A percentile compares a stretch with the other conserved stretches of the same genome.
These are phyloP conservation scores for Pipistrellus nathusii DNA, from an alignment of 2,797 vertebrate genomes.

Conservation along the genomic window DNA sequence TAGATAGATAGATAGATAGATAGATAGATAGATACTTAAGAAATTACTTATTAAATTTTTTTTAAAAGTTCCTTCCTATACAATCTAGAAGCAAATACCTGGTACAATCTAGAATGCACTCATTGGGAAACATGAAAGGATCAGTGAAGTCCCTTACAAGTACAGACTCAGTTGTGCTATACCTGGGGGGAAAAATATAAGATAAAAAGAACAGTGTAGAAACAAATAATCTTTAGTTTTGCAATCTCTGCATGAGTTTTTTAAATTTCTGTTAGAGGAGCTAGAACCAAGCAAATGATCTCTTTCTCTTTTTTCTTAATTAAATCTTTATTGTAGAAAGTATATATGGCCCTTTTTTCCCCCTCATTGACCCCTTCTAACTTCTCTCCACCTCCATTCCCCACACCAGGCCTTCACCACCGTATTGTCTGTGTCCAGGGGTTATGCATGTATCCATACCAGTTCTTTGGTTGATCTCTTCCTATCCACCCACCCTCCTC, in stretches of 20 bases:
- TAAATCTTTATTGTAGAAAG: no score
- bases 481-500: no score
- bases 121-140: slow-evolving; percentile 4
- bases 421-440: no score
- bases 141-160: neutral
- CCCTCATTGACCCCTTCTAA: no score
- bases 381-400: no score
- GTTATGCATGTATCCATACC: no score
- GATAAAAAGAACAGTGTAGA: neutral
- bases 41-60: neutral
- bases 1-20: no score
- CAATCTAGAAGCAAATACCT: neutral
- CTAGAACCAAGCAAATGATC: neutral
- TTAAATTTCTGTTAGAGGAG: neutral
- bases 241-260: neutral
- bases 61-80: neutral
- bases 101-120: neutral
- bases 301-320: no score
- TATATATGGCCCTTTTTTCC: no score
- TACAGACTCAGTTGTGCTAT: neutral
- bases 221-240: neutral
- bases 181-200: neutral
- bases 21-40: neutral
- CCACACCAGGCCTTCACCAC: no score
- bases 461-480: no score